A percentile compares a stretch with the other conserved stretches of the same genome.
Evolutionary conservation across 1,140 invertebrate species (phyloP).

Genomic region (Heterodera schachtii): DNA sequence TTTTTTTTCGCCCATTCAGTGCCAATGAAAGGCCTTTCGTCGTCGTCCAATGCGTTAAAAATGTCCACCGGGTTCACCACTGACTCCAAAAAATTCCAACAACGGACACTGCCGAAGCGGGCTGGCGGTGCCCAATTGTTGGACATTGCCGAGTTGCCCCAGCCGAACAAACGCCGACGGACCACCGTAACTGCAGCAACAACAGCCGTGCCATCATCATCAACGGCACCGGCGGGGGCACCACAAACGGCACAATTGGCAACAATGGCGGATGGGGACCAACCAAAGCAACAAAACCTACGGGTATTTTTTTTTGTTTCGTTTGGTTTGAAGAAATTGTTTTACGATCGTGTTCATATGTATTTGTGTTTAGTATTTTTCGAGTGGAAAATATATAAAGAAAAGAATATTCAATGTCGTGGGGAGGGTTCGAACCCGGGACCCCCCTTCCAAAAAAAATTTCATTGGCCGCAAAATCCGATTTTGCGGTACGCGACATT

Average conservation of each 20-base stretch:
- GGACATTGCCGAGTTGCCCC: slow-evolving; percentile 50
- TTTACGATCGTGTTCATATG: no score
- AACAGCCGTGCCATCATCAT: background rate
- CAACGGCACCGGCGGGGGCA: background rate
- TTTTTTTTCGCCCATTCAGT: slow-evolving; percentile 24
- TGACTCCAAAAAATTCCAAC: slow-evolving; percentile 53
- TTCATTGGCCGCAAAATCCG: no score
- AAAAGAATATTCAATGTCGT: no score
- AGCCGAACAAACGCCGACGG: slow-evolving; percentile 34
- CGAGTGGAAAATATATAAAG: no score
- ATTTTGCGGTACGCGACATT: no score
- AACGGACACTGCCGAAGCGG: slow-evolving; percentile 45
- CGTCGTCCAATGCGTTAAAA: slow-evolving; percentile 40
- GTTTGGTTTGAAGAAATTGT: no score
- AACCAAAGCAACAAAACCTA: background rate
- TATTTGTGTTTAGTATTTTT: no score
- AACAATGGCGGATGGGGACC: no score
- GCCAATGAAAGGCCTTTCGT: slow-evolving; percentile 40
- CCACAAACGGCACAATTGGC: no score
- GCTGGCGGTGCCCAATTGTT: slow-evolving; percentile 49
- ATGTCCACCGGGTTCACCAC: slow-evolving; percentile 55
- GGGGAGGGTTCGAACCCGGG: no score
- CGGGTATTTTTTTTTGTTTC: background rate
- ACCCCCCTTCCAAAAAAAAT: no score
- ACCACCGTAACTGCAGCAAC: slow-evolving; percentile 32